phyloP scores from a whole-genome alignment of 2,888 invertebrate species.

The Physocephala rufipes region DNA sequence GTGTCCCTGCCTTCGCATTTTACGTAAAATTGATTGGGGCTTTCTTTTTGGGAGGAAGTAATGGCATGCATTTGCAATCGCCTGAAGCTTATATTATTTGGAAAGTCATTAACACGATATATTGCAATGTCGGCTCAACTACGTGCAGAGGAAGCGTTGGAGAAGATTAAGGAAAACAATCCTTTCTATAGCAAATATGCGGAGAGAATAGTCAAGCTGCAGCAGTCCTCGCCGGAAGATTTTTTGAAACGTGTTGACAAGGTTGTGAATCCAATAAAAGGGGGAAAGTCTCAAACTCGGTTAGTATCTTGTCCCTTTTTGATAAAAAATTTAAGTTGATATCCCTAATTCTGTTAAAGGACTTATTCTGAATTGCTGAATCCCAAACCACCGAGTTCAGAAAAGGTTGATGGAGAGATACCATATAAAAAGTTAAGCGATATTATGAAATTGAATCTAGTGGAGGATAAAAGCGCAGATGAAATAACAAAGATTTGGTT shows the following conservation, averaged over 20 bases:
- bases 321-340: background rate
- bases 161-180: constrained; percentile 70
- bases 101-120: constrained; percentile 46
- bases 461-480: constrained; percentile 74
- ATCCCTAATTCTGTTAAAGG: constrained; percentile 57
- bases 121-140: constrained; percentile 65
- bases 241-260: constrained; percentile 74
- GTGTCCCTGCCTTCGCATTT: no score
- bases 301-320: constrained; percentile 36
- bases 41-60: constrained; percentile 31
- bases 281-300: constrained; percentile 58
- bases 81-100: constrained; percentile 32
- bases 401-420: constrained; percentile 52
- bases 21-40: background rate
- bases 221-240: constrained; percentile 79
- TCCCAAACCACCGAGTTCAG: constrained; percentile 69
- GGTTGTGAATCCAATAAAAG: constrained; percentile 58
- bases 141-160: constrained; percentile 67
- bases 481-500: constrained; percentile 83
- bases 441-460: constrained; percentile 81
- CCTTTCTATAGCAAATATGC: constrained; percentile 87
- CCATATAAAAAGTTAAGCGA: constrained; percentile 71
- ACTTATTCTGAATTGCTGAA: constrained; percentile 73
- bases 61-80: constrained; percentile 50
- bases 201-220: constrained; percentile 76